These are phyloP conservation scores for Mungos mungo DNA, from an alignment of 2,113 vertebrate species.

Conservation along the genomic window DNA sequence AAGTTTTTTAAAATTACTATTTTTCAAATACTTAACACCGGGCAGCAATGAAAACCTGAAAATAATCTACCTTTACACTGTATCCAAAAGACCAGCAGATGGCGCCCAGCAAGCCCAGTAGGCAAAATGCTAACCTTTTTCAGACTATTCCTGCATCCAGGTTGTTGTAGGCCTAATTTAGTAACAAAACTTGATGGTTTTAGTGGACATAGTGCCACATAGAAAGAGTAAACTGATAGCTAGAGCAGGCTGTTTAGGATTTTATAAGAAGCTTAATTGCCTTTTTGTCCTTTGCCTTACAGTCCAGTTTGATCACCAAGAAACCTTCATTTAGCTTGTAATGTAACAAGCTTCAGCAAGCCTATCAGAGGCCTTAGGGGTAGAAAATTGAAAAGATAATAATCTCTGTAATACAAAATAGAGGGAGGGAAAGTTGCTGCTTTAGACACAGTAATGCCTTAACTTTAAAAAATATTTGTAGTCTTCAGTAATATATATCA, in stretches of 20 bases:
- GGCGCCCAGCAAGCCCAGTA: slow-evolving; percentile 3
- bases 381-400: not conserved
- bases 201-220: not conserved
- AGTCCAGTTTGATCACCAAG: not conserved
- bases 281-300: not conserved
- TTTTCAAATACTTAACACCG: not conserved
- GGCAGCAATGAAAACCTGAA: not conserved
- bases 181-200: not conserved
- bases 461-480: not conserved
- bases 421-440: not conserved
- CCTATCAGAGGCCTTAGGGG: not conserved
- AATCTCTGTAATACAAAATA: not conserved
- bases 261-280: not conserved
- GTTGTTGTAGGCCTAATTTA: not conserved
- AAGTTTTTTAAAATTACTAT: not conserved
- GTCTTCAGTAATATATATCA: not conserved
- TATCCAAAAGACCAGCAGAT: slow-evolving; percentile 59
- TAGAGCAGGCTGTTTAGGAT: not conserved
- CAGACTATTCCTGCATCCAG: not conserved
- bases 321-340: not conserved
- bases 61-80: not conserved
- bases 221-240: not conserved
- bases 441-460: not conserved
- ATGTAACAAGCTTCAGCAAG: not conserved
- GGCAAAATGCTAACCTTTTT: not conserved